These are phyloP conservation scores for Lycodopsis pacificus DNA, from an alignment of 2,797 vertebrate genomes.

Conservation along the genomic window DNA sequence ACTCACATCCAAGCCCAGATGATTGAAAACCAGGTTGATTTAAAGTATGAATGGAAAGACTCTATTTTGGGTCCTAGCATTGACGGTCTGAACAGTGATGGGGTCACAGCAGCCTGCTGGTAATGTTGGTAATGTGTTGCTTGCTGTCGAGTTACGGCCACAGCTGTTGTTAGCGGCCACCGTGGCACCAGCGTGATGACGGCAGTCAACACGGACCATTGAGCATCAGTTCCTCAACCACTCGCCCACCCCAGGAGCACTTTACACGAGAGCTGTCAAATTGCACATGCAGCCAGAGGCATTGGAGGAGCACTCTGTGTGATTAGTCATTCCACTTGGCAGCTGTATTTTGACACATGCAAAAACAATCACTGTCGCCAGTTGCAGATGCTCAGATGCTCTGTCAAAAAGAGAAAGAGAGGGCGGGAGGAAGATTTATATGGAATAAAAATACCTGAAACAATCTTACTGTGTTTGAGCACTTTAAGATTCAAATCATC, in stretches of 20 bases:
- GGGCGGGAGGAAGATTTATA: neutral
- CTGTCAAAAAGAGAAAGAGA: constrained; percentile 31
- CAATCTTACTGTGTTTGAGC: neutral
- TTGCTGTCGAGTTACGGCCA: constrained; percentile 39
- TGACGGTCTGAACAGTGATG: constrained; percentile 14
- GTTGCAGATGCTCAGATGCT: constrained; percentile 66
- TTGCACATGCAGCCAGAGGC: constrained; percentile 79
- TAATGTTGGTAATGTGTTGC: constrained; percentile 34
- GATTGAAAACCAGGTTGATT: neutral
- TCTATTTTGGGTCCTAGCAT: neutral
- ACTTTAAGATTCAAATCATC: constrained; percentile 6
- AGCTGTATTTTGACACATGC: constrained; percentile 85
- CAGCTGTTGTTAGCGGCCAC: constrained; percentile 51
- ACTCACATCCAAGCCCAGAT: neutral
- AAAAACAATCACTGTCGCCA: constrained; percentile 75
- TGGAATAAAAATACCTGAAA: constrained; percentile 3
- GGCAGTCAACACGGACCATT: constrained; percentile 60
- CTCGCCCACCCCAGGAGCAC: constrained; percentile 61
- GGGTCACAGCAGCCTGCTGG: constrained; percentile 38
- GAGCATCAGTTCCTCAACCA: constrained; percentile 58
- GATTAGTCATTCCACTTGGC: constrained; percentile 82
- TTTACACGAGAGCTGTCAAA: constrained; percentile 81
- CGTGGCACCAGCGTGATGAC: constrained; percentile 46
- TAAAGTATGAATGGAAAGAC: constrained; percentile 23
- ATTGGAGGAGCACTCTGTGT: constrained; percentile 74